Base-by-base conservation (phyloP, 1,140 invertebrate genomes). In the Drosophila ficusphila region DNA sequence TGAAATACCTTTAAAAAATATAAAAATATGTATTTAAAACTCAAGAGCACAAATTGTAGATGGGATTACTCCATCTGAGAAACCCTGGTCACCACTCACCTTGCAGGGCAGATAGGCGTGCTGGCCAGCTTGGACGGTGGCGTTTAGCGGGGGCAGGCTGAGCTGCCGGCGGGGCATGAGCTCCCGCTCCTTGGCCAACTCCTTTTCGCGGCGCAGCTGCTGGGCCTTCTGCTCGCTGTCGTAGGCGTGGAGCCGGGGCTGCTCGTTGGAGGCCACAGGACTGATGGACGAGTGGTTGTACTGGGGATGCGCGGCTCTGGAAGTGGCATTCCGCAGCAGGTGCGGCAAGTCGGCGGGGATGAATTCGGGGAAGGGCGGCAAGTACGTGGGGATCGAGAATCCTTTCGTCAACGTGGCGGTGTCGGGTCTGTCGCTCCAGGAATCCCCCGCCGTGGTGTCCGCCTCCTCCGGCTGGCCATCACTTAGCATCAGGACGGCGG, bases 41-140 rank as follows among this genome's bases (percentile, higher is more conserved):
- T n/a, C n/a, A n/a, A n/a, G n/a, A n/a, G n/a, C n/a, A n/a, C n/a
- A n/a, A n/a, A n/a, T n/a, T n/a, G n/a, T n/a, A n/a, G n/a, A n/a
- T n/a, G n/a, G n/a, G n/a, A n/a, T n/a, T n/a, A n/a, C n/a, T n/a
- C n/a, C n/a, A n/a, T n/a, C n/a, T n/a, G n/a, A n/a, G n/a, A n/a
- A 23, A 18, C 18, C 1, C 11, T 2, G 19, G 0, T 36, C 5
- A 11, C 9, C 27, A 79, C 92, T 92, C 72, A 96, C 95, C 93
- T 95, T 96, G 93, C 96, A 97, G 18, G 96, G 96, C 65, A 97
- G 92, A 92, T 96, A 97, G 72, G 96, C 96, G 91, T 96, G 95
- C 11, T 96, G 96, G 64, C 96, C 96, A 60, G 96, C 93, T 92
- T 97, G 96, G 34, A 96, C 95, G 19, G 96, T 96, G 89, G 97